These are phyloP conservation scores for Hypothenemus hampei DNA, from an alignment of 1,140 invertebrate genomes.

Conservation along the genomic window DNA sequence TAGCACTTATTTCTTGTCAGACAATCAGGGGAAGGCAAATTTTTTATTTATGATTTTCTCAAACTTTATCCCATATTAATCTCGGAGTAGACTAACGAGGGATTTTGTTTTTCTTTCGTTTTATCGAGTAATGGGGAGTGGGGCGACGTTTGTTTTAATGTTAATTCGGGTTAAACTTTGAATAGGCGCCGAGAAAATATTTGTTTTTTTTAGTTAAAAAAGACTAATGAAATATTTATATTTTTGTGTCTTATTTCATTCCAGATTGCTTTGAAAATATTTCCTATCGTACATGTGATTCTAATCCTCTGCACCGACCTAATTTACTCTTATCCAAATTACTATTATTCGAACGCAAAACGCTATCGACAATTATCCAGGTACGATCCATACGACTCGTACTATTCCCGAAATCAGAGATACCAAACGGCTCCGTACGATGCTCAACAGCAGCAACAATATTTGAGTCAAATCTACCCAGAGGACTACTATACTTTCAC, in stretches of 20 bases:
- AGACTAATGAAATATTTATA: no score
- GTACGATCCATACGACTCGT: constrained; percentile 40
- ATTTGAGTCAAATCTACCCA: constrained; percentile 51
- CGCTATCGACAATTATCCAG: constrained; percentile 41
- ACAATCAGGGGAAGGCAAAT: no score
- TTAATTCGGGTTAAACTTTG: neutral
- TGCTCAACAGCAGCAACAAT: no score
- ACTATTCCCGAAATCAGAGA: constrained; percentile 37
- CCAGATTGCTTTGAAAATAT: constrained; percentile 37
- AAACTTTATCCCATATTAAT: no score
- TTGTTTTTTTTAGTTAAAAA: constrained; percentile 28
- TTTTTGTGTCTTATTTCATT: constrained; percentile 38
- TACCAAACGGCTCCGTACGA: constrained; percentile 48
- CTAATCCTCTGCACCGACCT: constrained; percentile 40
- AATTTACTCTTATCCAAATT: constrained; percentile 43
- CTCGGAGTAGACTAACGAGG: no score
- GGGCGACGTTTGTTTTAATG: neutral
- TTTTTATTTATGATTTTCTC: no score
- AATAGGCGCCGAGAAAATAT: neutral
- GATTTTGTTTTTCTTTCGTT: no score
- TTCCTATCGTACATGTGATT: constrained; percentile 34
- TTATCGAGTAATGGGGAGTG: no score
- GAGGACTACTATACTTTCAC: constrained; percentile 53
- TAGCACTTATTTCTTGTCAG: no score
- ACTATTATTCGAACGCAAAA: constrained; percentile 47